Evolutionary conservation across 2,797 vertebrate genomes (phyloP).

Genomic region (Craterocephalus amniculus): DNA sequence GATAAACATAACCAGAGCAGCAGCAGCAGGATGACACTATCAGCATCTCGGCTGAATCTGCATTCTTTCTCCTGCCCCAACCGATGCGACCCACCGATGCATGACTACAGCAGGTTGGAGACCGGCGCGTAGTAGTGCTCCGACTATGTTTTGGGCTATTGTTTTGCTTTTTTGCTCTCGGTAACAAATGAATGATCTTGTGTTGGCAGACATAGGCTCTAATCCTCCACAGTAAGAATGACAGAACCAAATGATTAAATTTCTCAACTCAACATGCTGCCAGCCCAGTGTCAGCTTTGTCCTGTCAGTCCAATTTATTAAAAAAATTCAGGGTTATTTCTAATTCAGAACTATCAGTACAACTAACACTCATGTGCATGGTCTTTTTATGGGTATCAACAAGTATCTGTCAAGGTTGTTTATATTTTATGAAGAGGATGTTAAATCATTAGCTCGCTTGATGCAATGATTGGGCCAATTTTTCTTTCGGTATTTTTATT

Average conservation of each 20-base stretch:
- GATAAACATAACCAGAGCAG: conserved; percentile 50
- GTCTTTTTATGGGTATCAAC: no score
- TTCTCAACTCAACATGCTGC: no score
- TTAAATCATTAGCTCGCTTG: no score
- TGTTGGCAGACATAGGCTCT: not conserved
- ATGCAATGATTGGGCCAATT: no score
- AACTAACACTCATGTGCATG: no score
- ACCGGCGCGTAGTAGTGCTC: conserved; percentile 20
- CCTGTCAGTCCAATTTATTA: no score
- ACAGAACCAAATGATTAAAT: not conserved
- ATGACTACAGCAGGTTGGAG: conserved; percentile 62
- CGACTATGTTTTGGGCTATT: conserved; percentile 26
- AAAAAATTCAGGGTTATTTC: no score
- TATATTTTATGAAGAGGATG: no score
- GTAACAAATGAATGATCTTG: not conserved
- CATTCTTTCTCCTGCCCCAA: conserved; percentile 6
- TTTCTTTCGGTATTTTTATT: no score
- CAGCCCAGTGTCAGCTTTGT: no score
- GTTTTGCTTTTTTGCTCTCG: conserved; percentile 4
- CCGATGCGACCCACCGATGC: conserved; percentile 42
- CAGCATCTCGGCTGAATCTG: conserved; percentile 45
- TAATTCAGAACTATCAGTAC: no score
- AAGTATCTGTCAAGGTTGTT: no score
- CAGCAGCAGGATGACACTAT: conserved; percentile 52
- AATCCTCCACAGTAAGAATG: not conserved